Evolutionary conservation across 2,797 vertebrate species (phyloP).

Genomic region (Alcedo quadribrachys): DNA sequence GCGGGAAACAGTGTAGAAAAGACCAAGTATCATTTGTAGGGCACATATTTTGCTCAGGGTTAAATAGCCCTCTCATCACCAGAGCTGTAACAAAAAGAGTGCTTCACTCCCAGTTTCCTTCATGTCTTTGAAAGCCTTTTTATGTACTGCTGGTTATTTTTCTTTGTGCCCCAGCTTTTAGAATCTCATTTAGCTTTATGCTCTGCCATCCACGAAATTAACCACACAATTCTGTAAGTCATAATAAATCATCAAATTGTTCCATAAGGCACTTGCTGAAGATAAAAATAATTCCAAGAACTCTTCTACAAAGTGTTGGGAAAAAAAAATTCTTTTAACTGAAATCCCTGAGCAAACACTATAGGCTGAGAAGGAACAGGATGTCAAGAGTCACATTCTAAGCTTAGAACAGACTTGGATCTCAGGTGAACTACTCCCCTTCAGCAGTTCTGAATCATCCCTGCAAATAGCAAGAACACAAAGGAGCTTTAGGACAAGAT

Average conservation of each 20-base stretch:
- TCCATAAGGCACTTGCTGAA: background rate
- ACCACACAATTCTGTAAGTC: background rate
- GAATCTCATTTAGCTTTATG: slow-evolving; percentile 32
- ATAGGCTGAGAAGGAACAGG: slow-evolving; percentile 20
- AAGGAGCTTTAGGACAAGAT: background rate
- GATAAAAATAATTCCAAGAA: slow-evolving; percentile 41
- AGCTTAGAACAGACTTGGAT: background rate
- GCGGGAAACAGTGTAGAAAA: background rate
- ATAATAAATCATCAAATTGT: slow-evolving; percentile 38
- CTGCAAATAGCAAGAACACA: background rate
- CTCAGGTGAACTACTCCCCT: slow-evolving; percentile 9
- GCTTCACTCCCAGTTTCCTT: background rate
- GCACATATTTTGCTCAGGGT: slow-evolving; percentile 20
- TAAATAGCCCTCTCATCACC: slow-evolving; percentile 13
- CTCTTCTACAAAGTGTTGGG: background rate
- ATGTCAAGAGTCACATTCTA: slow-evolving; percentile 12
- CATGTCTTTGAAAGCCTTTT: slow-evolving; percentile 16
- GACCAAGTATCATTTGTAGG: background rate
- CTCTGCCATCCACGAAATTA: slow-evolving; percentile 56
- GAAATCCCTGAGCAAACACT: slow-evolving; percentile 17
- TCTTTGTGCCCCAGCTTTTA: slow-evolving; percentile 8
- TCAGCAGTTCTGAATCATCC: slow-evolving; percentile 16
- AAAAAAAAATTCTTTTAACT: background rate
- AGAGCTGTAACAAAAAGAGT: background rate
- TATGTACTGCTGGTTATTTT: background rate